These are phyloP conservation scores for Archips crataeganus DNA, from an alignment of 2,888 invertebrate genomes.

Conservation along the genomic window DNA sequence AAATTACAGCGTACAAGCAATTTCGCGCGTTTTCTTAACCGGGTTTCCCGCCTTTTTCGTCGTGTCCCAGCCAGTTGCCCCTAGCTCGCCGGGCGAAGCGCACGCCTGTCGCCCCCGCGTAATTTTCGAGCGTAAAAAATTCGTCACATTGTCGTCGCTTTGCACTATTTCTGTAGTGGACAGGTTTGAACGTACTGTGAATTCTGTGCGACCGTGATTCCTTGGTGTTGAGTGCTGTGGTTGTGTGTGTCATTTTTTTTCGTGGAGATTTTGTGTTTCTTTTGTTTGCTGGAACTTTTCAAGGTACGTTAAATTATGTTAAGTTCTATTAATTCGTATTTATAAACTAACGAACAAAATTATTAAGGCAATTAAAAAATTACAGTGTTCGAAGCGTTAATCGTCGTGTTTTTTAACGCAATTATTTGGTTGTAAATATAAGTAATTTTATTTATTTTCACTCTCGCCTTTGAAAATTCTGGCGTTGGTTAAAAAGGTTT, in stretches of 20 bases:
- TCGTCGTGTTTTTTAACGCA: background rate
- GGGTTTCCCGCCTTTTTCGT: slow-evolving; percentile 39
- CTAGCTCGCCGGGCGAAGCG: slow-evolving; percentile 20
- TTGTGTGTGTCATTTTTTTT: slow-evolving; percentile 37
- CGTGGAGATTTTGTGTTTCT: slow-evolving; percentile 20
- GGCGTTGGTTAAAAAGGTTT: slow-evolving; percentile 28
- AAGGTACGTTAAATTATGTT: slow-evolving; percentile 5
- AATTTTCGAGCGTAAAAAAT: slow-evolving; percentile 36
- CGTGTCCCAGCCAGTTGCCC: slow-evolving; percentile 32
- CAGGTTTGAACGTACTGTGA: slow-evolving; percentile 20
- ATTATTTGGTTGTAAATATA: background rate
- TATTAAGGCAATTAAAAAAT: background rate
- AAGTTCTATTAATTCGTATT: background rate
- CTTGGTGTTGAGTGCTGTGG: slow-evolving; percentile 32
- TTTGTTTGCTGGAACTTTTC: slow-evolving; percentile 5
- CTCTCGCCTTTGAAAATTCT: slow-evolving; percentile 18
- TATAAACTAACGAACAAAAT: background rate
- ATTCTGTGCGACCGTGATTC: slow-evolving; percentile 24
- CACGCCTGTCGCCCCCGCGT: slow-evolving; percentile 15
- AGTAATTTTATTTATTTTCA: slow-evolving; percentile 24
- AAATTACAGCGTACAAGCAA: slow-evolving; percentile 19
- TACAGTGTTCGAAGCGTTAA: background rate
- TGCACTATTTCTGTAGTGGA: slow-evolving; percentile 39
- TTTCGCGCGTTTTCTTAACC: slow-evolving; percentile 38
- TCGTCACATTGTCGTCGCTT: slow-evolving; percentile 32